These are phyloP conservation scores for Gibbula magus DNA, from an alignment of 2,888 invertebrate genomes.

Conservation along the genomic window DNA sequence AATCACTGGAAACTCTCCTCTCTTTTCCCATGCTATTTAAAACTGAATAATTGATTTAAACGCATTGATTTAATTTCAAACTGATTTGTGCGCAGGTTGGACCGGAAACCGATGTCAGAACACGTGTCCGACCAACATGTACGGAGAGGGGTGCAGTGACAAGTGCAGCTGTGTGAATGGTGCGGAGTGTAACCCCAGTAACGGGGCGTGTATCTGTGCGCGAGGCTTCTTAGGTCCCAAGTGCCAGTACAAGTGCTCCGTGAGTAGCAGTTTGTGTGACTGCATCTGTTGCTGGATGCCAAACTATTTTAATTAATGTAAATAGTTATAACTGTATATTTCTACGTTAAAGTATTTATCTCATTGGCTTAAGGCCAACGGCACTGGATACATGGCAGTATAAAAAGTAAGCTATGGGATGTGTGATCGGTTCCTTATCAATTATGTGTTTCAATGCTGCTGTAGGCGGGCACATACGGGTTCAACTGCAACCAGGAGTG, in stretches of 20 bases:
- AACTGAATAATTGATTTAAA: neutral
- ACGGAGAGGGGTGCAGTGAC: constrained; percentile 21
- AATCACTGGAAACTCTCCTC: neutral
- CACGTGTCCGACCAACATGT: constrained; percentile 19
- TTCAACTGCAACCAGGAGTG: constrained; percentile 48
- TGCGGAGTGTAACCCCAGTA: constrained; percentile 34
- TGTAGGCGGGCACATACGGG: constrained; percentile 46
- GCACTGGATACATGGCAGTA: too few relatives aligned
- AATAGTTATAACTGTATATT: too few relatives aligned
- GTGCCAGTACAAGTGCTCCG: constrained; percentile 24
- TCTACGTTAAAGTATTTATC: too few relatives aligned
- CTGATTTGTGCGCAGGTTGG: constrained; percentile 26
- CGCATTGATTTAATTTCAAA: neutral
- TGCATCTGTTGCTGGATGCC: neutral
- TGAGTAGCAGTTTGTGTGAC: neutral
- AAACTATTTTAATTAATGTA: neutral
- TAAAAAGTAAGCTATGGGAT: neutral
- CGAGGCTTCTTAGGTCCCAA: constrained; percentile 29
- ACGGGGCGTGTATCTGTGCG: constrained; percentile 32
- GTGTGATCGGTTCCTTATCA: neutral
- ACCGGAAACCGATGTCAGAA: constrained; percentile 27
- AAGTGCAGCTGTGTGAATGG: constrained; percentile 25
- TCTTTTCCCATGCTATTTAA: too few relatives aligned
- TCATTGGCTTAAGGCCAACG: too few relatives aligned
- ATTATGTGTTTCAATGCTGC: neutral